Conservation (phyloP, 35 echinoderm and acorn worm genomes). For the Hemicentrotus pulcherrimus region DNA sequence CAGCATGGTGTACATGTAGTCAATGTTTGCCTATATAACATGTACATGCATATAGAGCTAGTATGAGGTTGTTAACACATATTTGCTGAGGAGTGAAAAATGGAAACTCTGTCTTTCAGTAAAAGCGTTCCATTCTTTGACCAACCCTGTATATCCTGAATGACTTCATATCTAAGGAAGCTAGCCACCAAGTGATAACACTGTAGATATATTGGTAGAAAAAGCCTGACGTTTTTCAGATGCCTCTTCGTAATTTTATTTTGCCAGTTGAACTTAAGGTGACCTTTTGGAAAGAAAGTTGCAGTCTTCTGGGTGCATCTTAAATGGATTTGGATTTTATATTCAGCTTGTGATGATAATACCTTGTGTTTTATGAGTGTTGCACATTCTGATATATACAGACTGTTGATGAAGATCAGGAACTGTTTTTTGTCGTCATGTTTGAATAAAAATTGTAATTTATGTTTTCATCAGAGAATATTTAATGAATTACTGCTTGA, state of each 20-base stretch:
- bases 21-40: too few relatives aligned
- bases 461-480: too few relatives aligned
- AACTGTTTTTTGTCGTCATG: too few relatives aligned
- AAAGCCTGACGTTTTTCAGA: neutral
- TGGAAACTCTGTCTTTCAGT: neutral
- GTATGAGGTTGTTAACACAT: too few relatives aligned
- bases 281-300: neutral
- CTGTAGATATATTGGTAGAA: neutral
- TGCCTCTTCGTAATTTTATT: neutral
- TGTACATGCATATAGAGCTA: too few relatives aligned
- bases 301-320: neutral
- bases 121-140: neutral
- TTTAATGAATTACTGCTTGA: too few relatives aligned
- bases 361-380: neutral
- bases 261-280: neutral
- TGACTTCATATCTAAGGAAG: neutral
- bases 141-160: neutral
- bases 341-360: neutral
- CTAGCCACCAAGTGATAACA: neutral
- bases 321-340: neutral
- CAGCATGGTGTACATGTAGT: too few relatives aligned
- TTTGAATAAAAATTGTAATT: too few relatives aligned
- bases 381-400: neutral
- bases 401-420: too few relatives aligned
- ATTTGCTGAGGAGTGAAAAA: too few relatives aligned